Conservation (phyloP, 2,888 invertebrate genomes). For the Rhamnusium bicolor region DNA sequence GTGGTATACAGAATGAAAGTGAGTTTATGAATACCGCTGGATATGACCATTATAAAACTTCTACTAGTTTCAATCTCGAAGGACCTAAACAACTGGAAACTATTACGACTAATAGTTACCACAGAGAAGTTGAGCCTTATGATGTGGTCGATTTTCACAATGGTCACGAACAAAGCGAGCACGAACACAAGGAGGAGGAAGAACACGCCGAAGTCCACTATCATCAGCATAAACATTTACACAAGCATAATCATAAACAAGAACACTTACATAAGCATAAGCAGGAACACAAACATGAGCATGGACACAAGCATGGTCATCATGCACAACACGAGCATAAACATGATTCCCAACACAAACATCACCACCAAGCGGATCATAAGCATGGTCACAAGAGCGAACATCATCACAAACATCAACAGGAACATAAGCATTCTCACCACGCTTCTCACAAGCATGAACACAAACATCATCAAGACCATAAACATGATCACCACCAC, state of each 20-base stretch:
- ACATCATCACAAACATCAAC: slow-evolving; percentile 54
- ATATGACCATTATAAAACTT: slow-evolving; percentile 57
- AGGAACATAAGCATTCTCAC: slow-evolving; percentile 58
- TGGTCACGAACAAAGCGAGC: slow-evolving; percentile 12
- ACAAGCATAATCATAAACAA: slow-evolving; percentile 61
- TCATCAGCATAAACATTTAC: slow-evolving; percentile 63
- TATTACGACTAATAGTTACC: slow-evolving; percentile 58
- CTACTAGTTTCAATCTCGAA: slow-evolving; percentile 53
- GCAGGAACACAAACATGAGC: slow-evolving; percentile 53
- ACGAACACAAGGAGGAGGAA: slow-evolving; percentile 48
- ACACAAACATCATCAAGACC: slow-evolving; percentile 52
- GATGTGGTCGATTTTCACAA: slow-evolving; percentile 52
- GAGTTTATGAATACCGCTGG: slow-evolving; percentile 46
- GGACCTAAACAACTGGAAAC: slow-evolving; percentile 62
- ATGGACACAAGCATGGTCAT: slow-evolving; percentile 52
- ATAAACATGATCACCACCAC: slow-evolving; percentile 52
- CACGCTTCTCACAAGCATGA: slow-evolving; percentile 55
- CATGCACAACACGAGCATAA: slow-evolving; percentile 48
- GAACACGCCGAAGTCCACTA: slow-evolving; percentile 62
- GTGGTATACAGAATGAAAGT: slow-evolving; percentile 32
- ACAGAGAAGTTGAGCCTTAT: slow-evolving; percentile 59
- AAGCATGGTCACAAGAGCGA: slow-evolving; percentile 52
- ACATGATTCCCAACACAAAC: slow-evolving; percentile 37
- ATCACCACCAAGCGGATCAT: slow-evolving; percentile 46
- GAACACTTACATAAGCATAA: slow-evolving; percentile 58